Percentiles rank a stretch among this genome's conserved stretches.
These are phyloP conservation scores for Synergus japonicus DNA, from an alignment of 2,888 invertebrate genomes.

Conservation along the genomic window DNA sequence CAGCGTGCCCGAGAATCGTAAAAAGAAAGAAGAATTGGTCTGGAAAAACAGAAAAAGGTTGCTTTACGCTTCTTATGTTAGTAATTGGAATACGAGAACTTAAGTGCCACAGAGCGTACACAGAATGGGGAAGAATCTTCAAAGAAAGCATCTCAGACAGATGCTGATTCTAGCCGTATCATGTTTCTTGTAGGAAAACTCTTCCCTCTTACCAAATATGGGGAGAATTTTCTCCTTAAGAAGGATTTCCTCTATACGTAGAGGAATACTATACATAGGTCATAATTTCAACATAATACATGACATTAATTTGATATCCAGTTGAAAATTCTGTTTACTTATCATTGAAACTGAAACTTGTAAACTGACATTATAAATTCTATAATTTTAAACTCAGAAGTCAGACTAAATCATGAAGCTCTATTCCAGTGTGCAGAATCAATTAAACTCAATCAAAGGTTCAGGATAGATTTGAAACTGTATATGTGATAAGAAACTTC, in stretches of 20 bases:
- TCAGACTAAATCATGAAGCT: too few relatives aligned
- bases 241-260: background rate
- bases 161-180: background rate
- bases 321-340: too few relatives aligned
- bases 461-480: background rate
- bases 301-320: too few relatives aligned
- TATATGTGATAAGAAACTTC: background rate
- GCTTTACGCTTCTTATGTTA: background rate
- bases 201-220: background rate
- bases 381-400: too few relatives aligned
- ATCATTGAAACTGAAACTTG: too few relatives aligned
- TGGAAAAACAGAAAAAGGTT: background rate
- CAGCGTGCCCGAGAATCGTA: background rate
- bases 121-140: background rate
- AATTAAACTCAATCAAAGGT: background rate
- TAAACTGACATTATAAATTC: too few relatives aligned
- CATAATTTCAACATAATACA: too few relatives aligned
- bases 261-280: too few relatives aligned
- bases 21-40: background rate
- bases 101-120: slow-evolving; percentile 11
- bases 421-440: background rate
- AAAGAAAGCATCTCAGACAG: background rate
- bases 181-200: background rate
- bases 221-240: background rate
- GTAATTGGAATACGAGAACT: slow-evolving; percentile 42